Conservation (phyloP, 1,140 invertebrate species). For the Hylaeus anthracinus region DNA sequence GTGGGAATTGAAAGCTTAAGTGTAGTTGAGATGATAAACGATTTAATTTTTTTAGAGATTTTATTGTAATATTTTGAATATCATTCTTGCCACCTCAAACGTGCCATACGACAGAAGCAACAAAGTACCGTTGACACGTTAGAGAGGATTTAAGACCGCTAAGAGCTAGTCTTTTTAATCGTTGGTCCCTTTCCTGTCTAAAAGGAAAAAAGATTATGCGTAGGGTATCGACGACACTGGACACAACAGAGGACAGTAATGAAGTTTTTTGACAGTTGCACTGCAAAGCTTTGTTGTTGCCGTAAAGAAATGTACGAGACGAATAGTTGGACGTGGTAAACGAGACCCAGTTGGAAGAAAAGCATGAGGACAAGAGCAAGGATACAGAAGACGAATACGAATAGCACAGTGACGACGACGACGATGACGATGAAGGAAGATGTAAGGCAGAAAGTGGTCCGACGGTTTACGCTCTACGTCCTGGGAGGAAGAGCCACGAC, state of each 20-base stretch:
- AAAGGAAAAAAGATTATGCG: too few relatives aligned
- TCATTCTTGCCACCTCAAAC: too few relatives aligned
- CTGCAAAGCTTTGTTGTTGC: slow-evolving; percentile 40
- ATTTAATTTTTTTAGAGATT: too few relatives aligned
- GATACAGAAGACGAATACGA: not conserved
- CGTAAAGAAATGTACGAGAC: slow-evolving; percentile 24
- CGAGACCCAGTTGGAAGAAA: not conserved
- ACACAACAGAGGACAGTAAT: slow-evolving; percentile 34
- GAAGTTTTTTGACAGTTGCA: slow-evolving; percentile 66
- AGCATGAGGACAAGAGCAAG: not conserved
- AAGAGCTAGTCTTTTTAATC: too few relatives aligned
- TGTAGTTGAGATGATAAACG: not conserved
- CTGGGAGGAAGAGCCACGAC: slow-evolving; percentile 7
- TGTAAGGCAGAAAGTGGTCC: slow-evolving; percentile 11
- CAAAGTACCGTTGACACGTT: too few relatives aligned
- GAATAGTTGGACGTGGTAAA: not conserved
- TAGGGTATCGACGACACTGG: too few relatives aligned
- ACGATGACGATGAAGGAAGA: slow-evolving; percentile 17
- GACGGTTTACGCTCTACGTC: slow-evolving; percentile 45
- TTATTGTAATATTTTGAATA: too few relatives aligned
- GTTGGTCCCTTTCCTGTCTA: too few relatives aligned
- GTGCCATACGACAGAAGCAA: too few relatives aligned
- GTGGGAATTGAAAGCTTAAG: too few relatives aligned
- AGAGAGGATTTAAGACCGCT: too few relatives aligned
- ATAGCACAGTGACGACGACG: not conserved